phyloP scores from a whole-genome alignment of 2,797 vertebrate genomes.

The Poecilia wingei region DNA sequence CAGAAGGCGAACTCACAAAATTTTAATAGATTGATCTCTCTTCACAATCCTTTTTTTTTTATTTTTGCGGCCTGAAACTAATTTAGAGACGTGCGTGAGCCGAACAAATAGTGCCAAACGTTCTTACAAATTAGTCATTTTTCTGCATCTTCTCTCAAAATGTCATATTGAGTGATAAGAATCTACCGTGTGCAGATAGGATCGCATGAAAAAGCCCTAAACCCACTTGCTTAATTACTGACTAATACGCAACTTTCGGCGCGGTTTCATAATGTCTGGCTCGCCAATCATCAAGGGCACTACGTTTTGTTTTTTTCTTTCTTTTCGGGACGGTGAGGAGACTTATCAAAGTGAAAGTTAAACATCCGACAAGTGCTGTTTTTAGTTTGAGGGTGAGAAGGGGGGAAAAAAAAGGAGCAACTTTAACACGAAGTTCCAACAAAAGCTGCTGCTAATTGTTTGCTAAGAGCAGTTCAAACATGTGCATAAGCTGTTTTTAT shows the following conservation, averaged over 20 bases:
- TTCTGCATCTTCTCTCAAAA: slow-evolving; percentile 16
- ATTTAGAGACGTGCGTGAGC: slow-evolving; percentile 11
- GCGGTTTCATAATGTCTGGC: slow-evolving; percentile 30
- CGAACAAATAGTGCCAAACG: background rate
- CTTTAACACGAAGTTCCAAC: slow-evolving; percentile 51
- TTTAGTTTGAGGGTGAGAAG: slow-evolving; percentile 14
- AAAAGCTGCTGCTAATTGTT: slow-evolving; percentile 63
- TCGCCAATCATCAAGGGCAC: slow-evolving; percentile 23
- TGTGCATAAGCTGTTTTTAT: slow-evolving; percentile 78
- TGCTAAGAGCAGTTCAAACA: slow-evolving; percentile 67
- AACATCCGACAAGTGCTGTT: slow-evolving; percentile 55
- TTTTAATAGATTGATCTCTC: background rate
- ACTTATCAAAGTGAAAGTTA: slow-evolving; percentile 56
- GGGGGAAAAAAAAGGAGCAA: slow-evolving; percentile 2
- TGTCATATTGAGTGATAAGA: slow-evolving; percentile 11
- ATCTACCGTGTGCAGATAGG: background rate
- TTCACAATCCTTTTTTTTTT: background rate
- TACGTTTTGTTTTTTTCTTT: slow-evolving; percentile 17
- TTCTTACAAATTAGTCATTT: slow-evolving; percentile 8
- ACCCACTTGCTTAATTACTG: background rate
- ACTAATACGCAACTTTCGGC: background rate
- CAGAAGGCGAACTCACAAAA: background rate
- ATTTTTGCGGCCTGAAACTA: slow-evolving; percentile 3
- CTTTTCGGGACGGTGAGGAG: background rate
- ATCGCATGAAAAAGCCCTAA: background rate